Base-by-base conservation (phyloP, 1,140 invertebrate species). In the Zaprionus capensis region DNA sequence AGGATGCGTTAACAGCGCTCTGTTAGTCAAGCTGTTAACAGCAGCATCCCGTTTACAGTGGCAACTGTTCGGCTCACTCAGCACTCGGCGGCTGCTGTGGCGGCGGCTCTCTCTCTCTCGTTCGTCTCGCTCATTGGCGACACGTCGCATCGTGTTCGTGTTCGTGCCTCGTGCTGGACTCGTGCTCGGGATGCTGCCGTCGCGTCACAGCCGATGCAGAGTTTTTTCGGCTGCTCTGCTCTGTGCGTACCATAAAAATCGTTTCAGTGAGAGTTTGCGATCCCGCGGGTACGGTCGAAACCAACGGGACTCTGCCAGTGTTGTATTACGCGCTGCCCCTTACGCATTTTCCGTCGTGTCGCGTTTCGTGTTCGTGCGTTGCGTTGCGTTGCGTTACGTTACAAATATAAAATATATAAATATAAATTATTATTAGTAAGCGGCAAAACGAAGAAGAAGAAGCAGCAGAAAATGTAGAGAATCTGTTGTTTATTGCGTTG, bases 201-300 rank as follows among this genome's bases (percentile, higher is more conserved):
- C 56, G 22, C 51, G 14, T 62, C 63, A 58, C 66, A 20, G 58
- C 65, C 64, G 53, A 12, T 24, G 53, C 14, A 11, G 41, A 20
- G 49, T 5, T 38, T 46, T 15, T 34, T 44, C 68, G 65, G 55
- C 38, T 44, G 77, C 49, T 88, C 86, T 73, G 78, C 78, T 78
- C 71, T 70, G 80, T 80, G 82, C 88, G 82, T 90, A 92, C 91
- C 91, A 92, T 92, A 92, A 92, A 92, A 91, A 80, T 92, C 53
- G 58, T 76, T 92, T 88, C 76, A 92, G 91, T 92, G 91, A 92
- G 91, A 92, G 91, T 92, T 92, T 92, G 86, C 91, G 91, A 92
- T 92, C 91, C 91, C 91, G 91, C 91, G 91, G 91, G 91, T 92
- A 92, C 91, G 91, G 91, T 92, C 91, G 91, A 81, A 91, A 86